Evolutionary conservation across 2,113 vertebrate species (phyloP).

Genomic region (Urocolius indicus): DNA sequence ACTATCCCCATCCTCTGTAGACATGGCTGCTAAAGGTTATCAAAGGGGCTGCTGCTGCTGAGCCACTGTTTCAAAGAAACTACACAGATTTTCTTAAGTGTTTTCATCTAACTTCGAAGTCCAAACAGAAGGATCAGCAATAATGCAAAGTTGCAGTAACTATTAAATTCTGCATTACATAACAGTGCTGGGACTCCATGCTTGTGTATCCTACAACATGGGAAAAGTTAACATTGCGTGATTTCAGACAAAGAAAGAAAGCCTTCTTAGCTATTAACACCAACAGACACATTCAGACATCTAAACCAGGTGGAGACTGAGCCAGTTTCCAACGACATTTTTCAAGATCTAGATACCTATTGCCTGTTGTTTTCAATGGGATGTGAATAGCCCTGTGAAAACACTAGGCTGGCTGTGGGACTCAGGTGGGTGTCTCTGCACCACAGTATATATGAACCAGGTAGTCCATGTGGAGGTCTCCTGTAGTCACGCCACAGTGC

Average conservation of each 20-base stretch:
- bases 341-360: neutral
- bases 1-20: neutral
- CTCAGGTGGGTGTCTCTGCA: too few species aligned
- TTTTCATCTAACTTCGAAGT: neutral
- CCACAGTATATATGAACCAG: neutral
- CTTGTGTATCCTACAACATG: too few species aligned
- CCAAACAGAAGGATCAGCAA: conserved; percentile 3
- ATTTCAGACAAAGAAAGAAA: neutral
- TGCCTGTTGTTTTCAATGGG: neutral
- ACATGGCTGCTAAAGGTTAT: neutral
- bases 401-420: rapidly evolving
- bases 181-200: neutral
- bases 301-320: rapidly evolving
- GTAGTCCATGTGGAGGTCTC: rapidly evolving
- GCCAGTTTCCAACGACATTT: neutral
- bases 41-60: neutral
- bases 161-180: conserved; percentile 5
- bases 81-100: neutral
- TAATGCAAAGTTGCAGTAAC: conserved; percentile 13
- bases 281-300: neutral
- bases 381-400: neutral
- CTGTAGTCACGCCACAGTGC: rapidly evolving
- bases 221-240: neutral
- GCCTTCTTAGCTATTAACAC: neutral
- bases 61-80: neutral